Base-by-base conservation (phyloP, 2,113 vertebrate species). In the Aleadryas rufinucha region DNA sequence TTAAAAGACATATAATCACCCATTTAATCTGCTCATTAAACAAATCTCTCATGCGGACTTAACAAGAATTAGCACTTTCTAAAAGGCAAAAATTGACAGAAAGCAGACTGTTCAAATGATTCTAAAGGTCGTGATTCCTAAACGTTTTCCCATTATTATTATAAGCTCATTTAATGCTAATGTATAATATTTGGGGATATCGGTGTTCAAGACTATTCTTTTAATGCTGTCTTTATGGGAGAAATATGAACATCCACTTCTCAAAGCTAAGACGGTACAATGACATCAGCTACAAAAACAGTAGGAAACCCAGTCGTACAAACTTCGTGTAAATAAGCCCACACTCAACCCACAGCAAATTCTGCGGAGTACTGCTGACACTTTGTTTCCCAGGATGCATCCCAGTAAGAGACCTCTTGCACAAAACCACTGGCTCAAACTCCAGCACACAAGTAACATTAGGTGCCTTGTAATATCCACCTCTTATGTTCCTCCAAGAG, bases 11-110 rank as follows among this genome's bases (percentile, higher is more conserved):
- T 95, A 98, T 98, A 98, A 98, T 98, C 97, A 97, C 96, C 93
- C 76, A 53, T 97, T 98, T 98, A 98, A 98, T 98, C 97, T 98
- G 96, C 98, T 98, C 98, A 98, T 98, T 98, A 98, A 98, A 98
- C 97, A 98, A 98, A 96, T 96, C 98, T 98, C 98, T 98, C 98
- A 98, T 97, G 98, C 98, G 93, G 96, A 98, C 97, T 97, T 98
- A 98, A 98, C 97, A 63, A 95, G 98, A 98, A 98, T 98, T 98
- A 98, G 97, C 97, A 97, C 97, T 97, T 98, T 97, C 97, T 95
- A 96, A 97, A 98, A 96, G 95, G 95, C 89, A 97, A 97, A 97
- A 98, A 95, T 81, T 96, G 97, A 98, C 97, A 94, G 87, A 95
- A 90, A 97, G 96, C 94, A 96, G 97, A 97, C 83, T 64, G 97